phyloP scores from a whole-genome alignment of 2,888 invertebrate species.

The Diplazon laetatorius region DNA sequence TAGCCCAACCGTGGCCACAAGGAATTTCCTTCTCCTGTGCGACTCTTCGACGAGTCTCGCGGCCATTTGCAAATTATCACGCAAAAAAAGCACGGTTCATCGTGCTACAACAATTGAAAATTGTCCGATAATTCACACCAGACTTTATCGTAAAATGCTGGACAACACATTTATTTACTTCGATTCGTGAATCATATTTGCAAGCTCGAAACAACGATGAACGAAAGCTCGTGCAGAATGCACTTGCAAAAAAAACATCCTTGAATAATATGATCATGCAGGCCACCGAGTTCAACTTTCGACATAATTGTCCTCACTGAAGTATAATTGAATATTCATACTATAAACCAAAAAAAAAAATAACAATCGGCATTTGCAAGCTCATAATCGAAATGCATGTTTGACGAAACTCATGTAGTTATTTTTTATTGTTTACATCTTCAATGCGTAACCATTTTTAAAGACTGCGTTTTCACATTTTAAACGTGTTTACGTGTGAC shows the following conservation, averaged over 20 bases:
- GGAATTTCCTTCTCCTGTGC: conserved; percentile 5
- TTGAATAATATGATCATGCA: not conserved
- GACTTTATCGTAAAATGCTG: conserved; percentile 19
- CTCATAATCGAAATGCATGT: too few species aligned
- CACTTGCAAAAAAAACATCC: conserved; percentile 12
- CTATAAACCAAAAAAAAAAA: too few species aligned
- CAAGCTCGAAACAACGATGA: conserved; percentile 16
- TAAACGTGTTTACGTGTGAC: too few species aligned
- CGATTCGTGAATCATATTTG: conserved; percentile 50
- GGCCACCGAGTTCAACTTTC: not conserved
- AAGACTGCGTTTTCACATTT: too few species aligned
- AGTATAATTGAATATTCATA: too few species aligned
- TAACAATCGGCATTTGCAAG: too few species aligned
- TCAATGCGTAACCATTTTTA: too few species aligned
- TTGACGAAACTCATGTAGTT: too few species aligned
- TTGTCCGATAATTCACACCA: conserved; percentile 17
- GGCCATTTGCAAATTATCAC: not conserved
- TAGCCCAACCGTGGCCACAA: conserved; percentile 1
- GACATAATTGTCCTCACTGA: too few species aligned
- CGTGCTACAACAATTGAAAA: not conserved
- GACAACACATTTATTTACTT: conserved; percentile 49
- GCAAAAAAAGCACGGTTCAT: not conserved
- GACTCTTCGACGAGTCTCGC: not conserved
- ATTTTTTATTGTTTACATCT: too few species aligned
- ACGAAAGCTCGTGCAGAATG: conserved; percentile 33